Percentiles rank a stretch among this genome's conserved stretches.
These are phyloP conservation scores for Imbricaverruca yamaguchii DNA, from an alignment of 2,888 invertebrate species.

Conservation along the genomic window DNA sequence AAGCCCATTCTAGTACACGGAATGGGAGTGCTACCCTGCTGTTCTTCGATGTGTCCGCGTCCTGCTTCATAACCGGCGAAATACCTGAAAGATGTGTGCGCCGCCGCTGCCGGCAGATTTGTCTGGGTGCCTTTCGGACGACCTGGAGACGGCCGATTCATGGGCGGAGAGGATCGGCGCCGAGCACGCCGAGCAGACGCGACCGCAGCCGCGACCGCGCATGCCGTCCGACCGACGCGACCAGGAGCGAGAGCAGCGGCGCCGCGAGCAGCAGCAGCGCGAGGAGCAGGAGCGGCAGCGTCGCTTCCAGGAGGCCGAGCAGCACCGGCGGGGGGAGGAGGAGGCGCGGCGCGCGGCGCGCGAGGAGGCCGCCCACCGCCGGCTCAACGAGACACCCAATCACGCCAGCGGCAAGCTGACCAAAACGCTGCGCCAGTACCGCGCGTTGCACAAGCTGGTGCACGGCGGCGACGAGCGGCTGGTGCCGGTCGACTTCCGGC, in stretches of 20 bases:
- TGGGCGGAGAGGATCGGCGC: not conserved
- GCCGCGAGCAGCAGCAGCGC: not conserved
- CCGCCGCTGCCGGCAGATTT: not conserved
- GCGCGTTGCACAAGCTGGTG: conserved; percentile 10
- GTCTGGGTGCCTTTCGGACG: not conserved
- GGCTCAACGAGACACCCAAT: not conserved
- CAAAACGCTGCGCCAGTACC: conserved; percentile 3
- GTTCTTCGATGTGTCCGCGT: too few relatives aligned
- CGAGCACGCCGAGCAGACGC: not conserved
- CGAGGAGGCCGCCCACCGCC: not conserved
- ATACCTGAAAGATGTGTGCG: too few relatives aligned
- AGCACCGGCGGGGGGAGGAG: not conserved
- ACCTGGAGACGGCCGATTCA: not conserved
- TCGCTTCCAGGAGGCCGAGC: not conserved
- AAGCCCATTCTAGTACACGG: too few relatives aligned
- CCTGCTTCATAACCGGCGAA: too few relatives aligned
- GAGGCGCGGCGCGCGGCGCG: not conserved
- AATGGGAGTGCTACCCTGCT: too few relatives aligned
- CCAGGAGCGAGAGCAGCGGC: not conserved
- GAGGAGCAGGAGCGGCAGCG: conserved; percentile 16
- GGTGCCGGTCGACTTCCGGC: not conserved
- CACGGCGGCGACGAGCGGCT: not conserved
- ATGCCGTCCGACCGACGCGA: not conserved
- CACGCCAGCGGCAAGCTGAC: not conserved
- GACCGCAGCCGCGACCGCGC: not conserved